Evolutionary conservation across 2,888 invertebrate species (phyloP).

Genomic region (Endomychus coccineus): DNA sequence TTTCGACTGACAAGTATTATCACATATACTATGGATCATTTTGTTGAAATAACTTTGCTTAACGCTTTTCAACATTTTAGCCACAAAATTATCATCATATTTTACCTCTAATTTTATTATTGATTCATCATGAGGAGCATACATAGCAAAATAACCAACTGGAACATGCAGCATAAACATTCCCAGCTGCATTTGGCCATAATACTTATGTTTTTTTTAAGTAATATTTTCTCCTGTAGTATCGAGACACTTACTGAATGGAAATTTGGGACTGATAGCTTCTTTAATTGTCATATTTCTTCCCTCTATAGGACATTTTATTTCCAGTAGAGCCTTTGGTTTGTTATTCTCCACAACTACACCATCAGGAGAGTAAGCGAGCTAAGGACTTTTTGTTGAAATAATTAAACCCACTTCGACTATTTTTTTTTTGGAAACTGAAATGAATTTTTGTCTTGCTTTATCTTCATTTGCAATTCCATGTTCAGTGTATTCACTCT

Average conservation of each 20-base stretch:
- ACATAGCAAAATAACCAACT: neutral
- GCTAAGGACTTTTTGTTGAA: neutral
- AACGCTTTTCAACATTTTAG: too few relatives aligned
- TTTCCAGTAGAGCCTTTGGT: conserved; percentile 1
- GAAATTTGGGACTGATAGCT: neutral
- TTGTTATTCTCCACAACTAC: neutral
- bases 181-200: neutral
- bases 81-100: too few relatives aligned
- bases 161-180: neutral
- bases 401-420: conserved; percentile 3
- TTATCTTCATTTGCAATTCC: too few relatives aligned
- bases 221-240: neutral
- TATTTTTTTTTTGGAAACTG: too few relatives aligned
- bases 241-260: neutral
- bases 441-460: too few relatives aligned
- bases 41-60: too few relatives aligned
- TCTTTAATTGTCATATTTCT: neutral
- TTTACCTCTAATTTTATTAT: too few relatives aligned
- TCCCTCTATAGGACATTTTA: conserved; percentile 1
- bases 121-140: conserved; percentile 1
- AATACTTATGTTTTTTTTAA: neutral
- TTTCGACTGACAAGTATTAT: too few relatives aligned
- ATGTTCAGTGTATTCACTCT: too few relatives aligned
- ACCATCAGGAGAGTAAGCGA: conserved; percentile 4
- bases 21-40: too few relatives aligned